phyloP scores from a whole-genome alignment of 2,888 invertebrate species.

The Prosopocoilus inquinatus region DNA sequence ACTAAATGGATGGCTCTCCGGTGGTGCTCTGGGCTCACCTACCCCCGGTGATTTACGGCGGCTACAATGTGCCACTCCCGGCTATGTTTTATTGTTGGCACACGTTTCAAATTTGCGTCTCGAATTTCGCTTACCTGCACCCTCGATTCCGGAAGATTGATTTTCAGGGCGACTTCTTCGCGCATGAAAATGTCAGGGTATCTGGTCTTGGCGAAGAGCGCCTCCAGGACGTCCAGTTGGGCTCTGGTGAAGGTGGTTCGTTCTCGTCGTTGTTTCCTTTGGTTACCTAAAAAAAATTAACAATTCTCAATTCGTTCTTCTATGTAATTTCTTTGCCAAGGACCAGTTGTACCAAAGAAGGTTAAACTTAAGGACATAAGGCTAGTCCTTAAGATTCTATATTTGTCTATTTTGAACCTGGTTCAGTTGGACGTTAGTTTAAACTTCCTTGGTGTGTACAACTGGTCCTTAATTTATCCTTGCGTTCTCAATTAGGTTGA shows the following conservation, averaged over 20 bases:
- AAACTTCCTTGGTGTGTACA: too few species aligned
- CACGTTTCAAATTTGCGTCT: constrained; percentile 13
- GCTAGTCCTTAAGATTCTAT: too few species aligned
- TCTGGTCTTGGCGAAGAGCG: constrained; percentile 90
- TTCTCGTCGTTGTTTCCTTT: constrained; percentile 92
- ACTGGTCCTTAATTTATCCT: too few species aligned
- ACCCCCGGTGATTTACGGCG: constrained; percentile 45
- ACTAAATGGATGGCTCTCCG: constrained; percentile 42
- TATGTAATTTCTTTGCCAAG: too few species aligned
- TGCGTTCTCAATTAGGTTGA: too few species aligned
- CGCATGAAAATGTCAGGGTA: constrained; percentile 99
- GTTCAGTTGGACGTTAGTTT: too few species aligned
- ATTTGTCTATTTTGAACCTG: too few species aligned
- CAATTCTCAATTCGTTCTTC: too few species aligned
- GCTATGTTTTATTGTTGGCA: constrained; percentile 23
- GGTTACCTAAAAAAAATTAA: constrained; percentile 61
- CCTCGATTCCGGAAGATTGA: constrained; percentile 94
- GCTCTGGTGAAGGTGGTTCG: constrained; percentile 95
- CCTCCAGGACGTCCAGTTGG: constrained; percentile 92
- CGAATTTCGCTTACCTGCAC: constrained; percentile 75
- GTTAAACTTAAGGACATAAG: too few species aligned
- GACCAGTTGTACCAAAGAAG: too few species aligned
- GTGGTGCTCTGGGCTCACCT: constrained; percentile 23
- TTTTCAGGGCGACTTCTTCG: constrained; percentile 97
- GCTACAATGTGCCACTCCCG: background rate